Conservation (phyloP, 2,113 vertebrate genomes). For the Diadophis punctatus region DNA sequence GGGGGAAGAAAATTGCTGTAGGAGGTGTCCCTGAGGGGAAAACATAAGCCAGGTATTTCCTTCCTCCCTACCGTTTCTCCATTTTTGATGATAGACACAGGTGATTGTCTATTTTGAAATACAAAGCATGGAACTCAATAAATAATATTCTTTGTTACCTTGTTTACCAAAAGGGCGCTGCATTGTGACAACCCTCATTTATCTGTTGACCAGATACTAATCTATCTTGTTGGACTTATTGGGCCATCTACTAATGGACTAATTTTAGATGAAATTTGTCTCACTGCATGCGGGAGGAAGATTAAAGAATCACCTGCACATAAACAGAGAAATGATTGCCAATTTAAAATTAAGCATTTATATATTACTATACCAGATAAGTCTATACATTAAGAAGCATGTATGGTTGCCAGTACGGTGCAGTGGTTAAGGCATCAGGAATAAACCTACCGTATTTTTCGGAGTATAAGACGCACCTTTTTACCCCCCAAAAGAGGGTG, state of each 20-base stretch:
- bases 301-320: neutral
- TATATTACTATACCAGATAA: neutral
- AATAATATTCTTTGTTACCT: neutral
- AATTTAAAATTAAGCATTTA: neutral
- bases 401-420: neutral
- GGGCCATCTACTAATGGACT: neutral
- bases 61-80: neutral
- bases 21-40: neutral
- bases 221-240: neutral
- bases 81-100: neutral
- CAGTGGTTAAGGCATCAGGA: neutral
- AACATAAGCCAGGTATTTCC: neutral
- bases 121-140: neutral
- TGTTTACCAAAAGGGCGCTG: neutral
- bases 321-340: neutral
- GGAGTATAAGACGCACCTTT: no score
- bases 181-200: neutral
- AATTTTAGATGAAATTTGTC: neutral
- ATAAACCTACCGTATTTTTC: no score
- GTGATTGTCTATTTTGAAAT: neutral
- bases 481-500: no score
- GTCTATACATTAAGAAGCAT: neutral
- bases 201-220: neutral
- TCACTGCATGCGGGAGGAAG: neutral
- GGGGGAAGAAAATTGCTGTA: neutral